Evolutionary conservation across 2,888 invertebrate species (phyloP).

Genomic region (Caenorhabditis becei): DNA sequence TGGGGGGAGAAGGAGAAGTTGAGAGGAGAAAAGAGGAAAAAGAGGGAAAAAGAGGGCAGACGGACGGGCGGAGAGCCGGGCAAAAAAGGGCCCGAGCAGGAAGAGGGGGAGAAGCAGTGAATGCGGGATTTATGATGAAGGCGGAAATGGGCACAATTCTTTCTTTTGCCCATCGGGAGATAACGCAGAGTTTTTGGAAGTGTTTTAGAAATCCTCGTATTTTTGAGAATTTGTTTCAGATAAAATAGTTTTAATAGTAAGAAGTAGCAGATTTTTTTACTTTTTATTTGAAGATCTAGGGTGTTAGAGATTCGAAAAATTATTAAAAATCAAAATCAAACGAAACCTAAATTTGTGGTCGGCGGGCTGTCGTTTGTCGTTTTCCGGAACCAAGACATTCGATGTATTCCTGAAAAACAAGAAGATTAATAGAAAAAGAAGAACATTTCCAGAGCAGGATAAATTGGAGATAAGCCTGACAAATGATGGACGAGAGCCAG

Average conservation of each 20-base stretch:
- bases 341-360: slow-evolving; percentile 11
- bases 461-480: too few species aligned
- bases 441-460: background rate
- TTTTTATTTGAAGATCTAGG: too few species aligned
- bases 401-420: background rate
- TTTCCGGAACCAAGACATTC: slow-evolving; percentile 37
- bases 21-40: slow-evolving; percentile 19
- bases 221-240: too few species aligned
- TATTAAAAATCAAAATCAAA: slow-evolving; percentile 6
- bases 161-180: background rate
- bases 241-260: too few species aligned
- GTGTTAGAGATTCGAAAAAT: background rate
- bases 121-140: slow-evolving; percentile 15
- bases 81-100: background rate
- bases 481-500: too few species aligned
- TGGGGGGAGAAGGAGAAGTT: slow-evolving; percentile 13
- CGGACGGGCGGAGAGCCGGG: background rate
- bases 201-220: too few species aligned
- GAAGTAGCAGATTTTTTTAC: too few species aligned
- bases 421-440: background rate
- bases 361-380: slow-evolving; percentile 5
- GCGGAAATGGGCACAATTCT: background rate
- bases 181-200: background rate
- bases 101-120: background rate
- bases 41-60: slow-evolving; percentile 20